Evolutionary conservation across 2,113 vertebrate genomes (phyloP).

Genomic region (Nansenia antarctica): DNA sequence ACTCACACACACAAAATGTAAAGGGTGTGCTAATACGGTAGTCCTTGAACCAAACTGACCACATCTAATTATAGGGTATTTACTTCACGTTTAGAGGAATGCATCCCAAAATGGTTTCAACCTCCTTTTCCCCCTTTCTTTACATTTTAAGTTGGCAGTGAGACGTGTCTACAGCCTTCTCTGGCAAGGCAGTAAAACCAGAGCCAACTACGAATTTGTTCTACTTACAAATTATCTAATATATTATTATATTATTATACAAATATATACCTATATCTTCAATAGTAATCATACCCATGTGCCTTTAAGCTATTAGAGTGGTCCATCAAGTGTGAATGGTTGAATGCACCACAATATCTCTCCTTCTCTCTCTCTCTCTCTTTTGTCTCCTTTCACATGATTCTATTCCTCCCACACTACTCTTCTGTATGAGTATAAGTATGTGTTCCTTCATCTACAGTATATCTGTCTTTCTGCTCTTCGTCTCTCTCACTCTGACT

Average conservation of each 20-base stretch:
- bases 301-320: neutral
- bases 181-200: neutral
- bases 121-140: slow-evolving; percentile 25
- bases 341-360: neutral
- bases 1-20: neutral
- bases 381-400: neutral
- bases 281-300: neutral
- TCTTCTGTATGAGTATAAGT: too few relatives aligned
- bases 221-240: too few relatives aligned
- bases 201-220: neutral
- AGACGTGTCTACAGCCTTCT: neutral
- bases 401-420: neutral
- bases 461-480: too few relatives aligned
- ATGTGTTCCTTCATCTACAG: too few relatives aligned
- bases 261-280: too few relatives aligned
- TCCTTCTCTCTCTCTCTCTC: neutral
- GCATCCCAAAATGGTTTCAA: slow-evolving; percentile 45
- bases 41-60: slow-evolving; percentile 40
- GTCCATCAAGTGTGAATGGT: neutral
- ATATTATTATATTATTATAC: too few relatives aligned
- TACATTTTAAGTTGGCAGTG: neutral
- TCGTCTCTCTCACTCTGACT: too few relatives aligned
- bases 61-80: slow-evolving; percentile 53
- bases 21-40: slow-evolving; percentile 31
- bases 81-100: slow-evolving; percentile 36